Percentiles rank a stretch among this genome's conserved stretches.
phyloP scores from a whole-genome alignment of 1,140 invertebrate species.

The Saccostrea glomerata region DNA sequence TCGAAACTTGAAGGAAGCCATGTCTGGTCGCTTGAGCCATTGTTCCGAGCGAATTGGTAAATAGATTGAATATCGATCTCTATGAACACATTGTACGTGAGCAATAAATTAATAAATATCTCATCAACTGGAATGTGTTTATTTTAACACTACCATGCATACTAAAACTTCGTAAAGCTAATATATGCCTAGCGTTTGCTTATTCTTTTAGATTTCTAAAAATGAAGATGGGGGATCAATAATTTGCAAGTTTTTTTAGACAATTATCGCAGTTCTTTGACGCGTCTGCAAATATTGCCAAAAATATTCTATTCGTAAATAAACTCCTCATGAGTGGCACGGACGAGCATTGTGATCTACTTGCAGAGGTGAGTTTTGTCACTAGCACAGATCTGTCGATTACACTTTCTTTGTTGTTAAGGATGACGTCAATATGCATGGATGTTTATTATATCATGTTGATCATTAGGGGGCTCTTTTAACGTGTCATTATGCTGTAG shows the following conservation, averaged over 20 bases:
- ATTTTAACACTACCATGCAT: not conserved
- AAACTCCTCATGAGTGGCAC: not conserved
- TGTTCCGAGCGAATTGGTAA: constrained; percentile 17
- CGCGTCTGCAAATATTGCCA: not conserved
- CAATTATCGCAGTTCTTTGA: not conserved
- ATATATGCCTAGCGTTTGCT: not conserved
- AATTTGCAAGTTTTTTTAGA: not conserved
- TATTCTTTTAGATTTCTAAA: not conserved
- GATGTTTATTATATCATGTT: no score
- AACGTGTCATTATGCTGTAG: no score
- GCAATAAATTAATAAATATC: not conserved
- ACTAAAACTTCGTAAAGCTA: not conserved
- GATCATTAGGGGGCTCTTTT: no score
- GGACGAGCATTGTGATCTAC: not conserved
- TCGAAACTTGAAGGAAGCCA: not conserved
- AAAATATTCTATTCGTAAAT: no score
- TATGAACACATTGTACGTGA: not conserved
- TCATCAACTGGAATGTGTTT: not conserved
- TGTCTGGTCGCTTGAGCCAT: not conserved
- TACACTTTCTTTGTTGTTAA: not conserved
- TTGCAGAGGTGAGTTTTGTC: constrained; percentile 4
- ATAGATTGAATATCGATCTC: constrained; percentile 33
- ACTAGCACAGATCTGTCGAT: not conserved
- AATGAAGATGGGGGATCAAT: not conserved
- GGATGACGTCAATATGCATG: not conserved